A percentile compares a stretch with the other conserved stretches of the same genome.
These are phyloP conservation scores for Xiphophorus birchmanni DNA, from an alignment of 2,797 vertebrate species.

Conservation along the genomic window DNA sequence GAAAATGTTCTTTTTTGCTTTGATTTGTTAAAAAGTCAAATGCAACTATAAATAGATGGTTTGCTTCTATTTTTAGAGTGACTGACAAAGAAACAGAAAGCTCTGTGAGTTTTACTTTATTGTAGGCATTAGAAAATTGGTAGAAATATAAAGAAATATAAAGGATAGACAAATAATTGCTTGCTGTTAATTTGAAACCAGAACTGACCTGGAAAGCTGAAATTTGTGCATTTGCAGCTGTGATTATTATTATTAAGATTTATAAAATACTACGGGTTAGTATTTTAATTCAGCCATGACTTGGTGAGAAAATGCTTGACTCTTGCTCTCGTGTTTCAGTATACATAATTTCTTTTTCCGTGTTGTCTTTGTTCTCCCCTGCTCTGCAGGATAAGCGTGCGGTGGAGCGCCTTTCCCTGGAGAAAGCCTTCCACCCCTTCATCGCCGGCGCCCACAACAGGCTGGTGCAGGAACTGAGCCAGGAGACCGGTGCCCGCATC, in stretches of 20 bases:
- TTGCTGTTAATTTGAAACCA: background rate
- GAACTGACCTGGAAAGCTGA: background rate
- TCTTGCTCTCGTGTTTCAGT: background rate
- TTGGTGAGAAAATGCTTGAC: background rate
- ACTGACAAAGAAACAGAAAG: background rate
- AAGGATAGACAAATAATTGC: background rate
- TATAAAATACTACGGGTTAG: background rate
- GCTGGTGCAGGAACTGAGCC: slow-evolving; percentile 81
- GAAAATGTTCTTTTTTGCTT: background rate
- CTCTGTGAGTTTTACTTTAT: background rate
- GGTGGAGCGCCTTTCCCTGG: slow-evolving; percentile 80
- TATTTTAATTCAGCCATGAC: background rate
- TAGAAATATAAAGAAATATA: background rate
- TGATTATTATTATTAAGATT: background rate
- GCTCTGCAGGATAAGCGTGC: slow-evolving; percentile 81
- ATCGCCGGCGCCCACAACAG: slow-evolving; percentile 81
- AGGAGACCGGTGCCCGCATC: slow-evolving; percentile 82
- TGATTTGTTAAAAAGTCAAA: background rate
- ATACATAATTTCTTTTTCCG: background rate
- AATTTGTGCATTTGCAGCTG: background rate
- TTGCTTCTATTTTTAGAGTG: background rate
- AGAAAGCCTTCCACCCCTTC: slow-evolving; percentile 84
- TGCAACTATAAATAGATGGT: too few relatives aligned
- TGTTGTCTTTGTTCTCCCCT: background rate
- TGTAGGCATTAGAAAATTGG: background rate